A percentile compares a stretch with the other conserved stretches of the same genome.
phyloP scores from a whole-genome alignment of 2,888 invertebrate genomes.

The Ectropis crepuscularia region DNA sequence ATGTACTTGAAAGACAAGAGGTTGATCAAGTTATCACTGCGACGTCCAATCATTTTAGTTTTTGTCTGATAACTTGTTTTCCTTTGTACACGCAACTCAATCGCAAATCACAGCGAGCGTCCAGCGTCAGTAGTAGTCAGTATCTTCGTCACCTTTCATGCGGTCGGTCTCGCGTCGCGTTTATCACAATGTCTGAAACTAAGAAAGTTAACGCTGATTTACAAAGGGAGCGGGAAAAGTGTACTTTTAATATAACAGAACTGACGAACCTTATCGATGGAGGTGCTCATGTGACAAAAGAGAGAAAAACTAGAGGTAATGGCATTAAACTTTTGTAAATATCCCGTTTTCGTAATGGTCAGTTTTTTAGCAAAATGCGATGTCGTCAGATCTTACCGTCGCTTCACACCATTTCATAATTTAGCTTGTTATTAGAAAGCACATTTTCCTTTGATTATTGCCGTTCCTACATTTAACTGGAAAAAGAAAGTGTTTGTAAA shows the following conservation, averaged over 20 bases:
- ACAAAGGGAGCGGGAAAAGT: conserved; percentile 88
- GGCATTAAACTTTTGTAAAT: conserved; percentile 7
- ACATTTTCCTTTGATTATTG: background rate
- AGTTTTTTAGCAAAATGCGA: background rate
- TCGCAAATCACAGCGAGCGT: background rate
- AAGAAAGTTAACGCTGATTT: conserved; percentile 87
- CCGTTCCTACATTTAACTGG: background rate
- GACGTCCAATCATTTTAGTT: background rate
- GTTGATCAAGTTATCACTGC: background rate
- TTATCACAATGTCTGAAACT: conserved; percentile 52
- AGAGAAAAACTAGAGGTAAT: conserved; percentile 84
- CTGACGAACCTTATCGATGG: conserved; percentile 92
- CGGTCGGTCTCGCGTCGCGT: conserved; percentile 5
- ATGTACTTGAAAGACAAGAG: no score
- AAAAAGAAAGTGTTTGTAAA: background rate
- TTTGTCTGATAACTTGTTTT: conserved; percentile 20
- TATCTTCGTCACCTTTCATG: conserved; percentile 7
- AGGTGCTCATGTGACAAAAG: conserved; percentile 88
- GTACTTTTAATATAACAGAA: conserved; percentile 90
- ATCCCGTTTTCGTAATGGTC: conserved; percentile 2
- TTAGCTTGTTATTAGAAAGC: background rate
- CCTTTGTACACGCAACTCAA: background rate
- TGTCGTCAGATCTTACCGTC: background rate
- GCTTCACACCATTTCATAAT: background rate
- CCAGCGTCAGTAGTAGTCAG: conserved; percentile 6